Base-by-base conservation (phyloP, 1,140 invertebrate species). In the Propsilocerus akamusi region DNA sequence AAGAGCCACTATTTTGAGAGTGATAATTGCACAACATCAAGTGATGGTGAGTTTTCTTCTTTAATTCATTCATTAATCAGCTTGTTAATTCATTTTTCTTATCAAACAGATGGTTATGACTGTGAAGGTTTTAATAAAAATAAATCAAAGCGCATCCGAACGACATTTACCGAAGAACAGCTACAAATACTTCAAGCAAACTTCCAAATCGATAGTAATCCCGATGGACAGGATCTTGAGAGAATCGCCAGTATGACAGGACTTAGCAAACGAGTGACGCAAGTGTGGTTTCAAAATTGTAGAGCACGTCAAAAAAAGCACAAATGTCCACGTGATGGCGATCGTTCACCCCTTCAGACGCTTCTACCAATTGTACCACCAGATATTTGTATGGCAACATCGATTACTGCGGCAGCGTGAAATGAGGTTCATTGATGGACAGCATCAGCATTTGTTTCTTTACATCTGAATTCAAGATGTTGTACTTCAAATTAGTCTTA, bases 211-310 rank as follows among this genome's bases (percentile, higher is more conserved):
- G 95, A 98, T 67, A 95, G 91, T 52, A 99, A 98, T 71, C 96
- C 96, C 2, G 96, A 99, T 69, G 94, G 94, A 0, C 92, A 97
- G 65, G 95, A 99, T 65, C 71, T 99, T 59, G 96, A 99, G 69
- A 73, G 93, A 52, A 98, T 99, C 59, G 94, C 96, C 0, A 88
- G 93, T 57, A 86, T 95, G 51, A 98, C 95, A n/a, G 93, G 92
- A 2, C 76, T 99, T 5, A 95, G 87, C 68, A 98, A 98, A 73
- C 73, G 96, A 55, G 95, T 99, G 26, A 97, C 94, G 23, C 95
- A 99, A 75, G 96, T 99, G 26, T 98, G 94, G 95, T 97, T 97
- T 69, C 92, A 97, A 70, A 99, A 99, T 70, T 96, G 91, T 25
- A 75, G 96, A 54, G 96, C 96, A 7, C 68, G 96, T 26, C 95